Evolutionary conservation across 2,797 vertebrate genomes (phyloP).

Genomic region (Dermochelys coriacea): DNA sequence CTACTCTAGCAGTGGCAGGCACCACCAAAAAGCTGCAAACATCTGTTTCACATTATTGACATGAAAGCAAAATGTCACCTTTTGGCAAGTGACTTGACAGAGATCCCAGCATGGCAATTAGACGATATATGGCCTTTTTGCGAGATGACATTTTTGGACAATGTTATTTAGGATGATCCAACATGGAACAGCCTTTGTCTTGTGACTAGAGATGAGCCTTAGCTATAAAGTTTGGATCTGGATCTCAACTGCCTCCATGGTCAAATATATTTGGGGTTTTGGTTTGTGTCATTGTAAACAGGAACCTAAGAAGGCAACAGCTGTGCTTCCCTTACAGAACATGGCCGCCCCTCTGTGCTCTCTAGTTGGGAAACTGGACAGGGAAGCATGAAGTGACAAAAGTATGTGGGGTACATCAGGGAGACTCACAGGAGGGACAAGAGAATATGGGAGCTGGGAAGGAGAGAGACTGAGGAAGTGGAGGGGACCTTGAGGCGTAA

Average conservation of each 20-base stretch:
- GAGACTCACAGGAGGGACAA: background rate
- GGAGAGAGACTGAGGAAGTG: background rate
- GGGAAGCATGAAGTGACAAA: background rate
- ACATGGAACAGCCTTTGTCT: background rate
- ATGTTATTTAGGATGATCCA: background rate
- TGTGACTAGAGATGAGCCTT: background rate
- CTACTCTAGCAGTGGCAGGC: background rate
- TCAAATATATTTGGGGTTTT: background rate
- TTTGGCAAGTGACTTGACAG: background rate
- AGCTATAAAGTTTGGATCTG: background rate
- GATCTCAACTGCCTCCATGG: background rate
- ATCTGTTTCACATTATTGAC: background rate
- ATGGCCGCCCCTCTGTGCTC: background rate
- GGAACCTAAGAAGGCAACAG: background rate
- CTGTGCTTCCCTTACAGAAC: background rate
- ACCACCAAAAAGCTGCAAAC: background rate
- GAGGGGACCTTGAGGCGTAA: background rate
- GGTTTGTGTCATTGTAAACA: background rate
- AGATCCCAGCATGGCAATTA: background rate
- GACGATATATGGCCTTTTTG: background rate
- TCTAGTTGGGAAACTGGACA: background rate
- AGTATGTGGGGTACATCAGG: background rate
- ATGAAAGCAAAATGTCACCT: background rate
- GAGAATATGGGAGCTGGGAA: too few relatives aligned
- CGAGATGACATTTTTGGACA: background rate